A percentile compares a stretch with the other conserved stretches of the same genome.
Evolutionary conservation across 1,140 invertebrate genomes (phyloP).

Genomic region (Aphelenchoides avenae): DNA sequence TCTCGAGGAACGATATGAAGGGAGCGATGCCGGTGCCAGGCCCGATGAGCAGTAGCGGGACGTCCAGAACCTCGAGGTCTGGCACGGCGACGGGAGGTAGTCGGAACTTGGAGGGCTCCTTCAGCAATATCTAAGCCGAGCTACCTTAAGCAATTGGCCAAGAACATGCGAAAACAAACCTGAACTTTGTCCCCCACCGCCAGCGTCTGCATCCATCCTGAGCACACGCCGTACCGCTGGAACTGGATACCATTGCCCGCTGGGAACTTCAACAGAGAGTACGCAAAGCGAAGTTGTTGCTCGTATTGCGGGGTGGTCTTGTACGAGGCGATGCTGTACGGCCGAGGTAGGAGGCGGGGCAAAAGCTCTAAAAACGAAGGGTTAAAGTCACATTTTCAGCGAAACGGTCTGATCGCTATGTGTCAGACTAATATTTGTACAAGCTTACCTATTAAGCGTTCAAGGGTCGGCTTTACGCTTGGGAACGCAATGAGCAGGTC

Average conservation of each 20-base stretch:
- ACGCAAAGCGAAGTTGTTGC: conserved; percentile 43
- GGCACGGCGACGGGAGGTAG: conserved; percentile 30
- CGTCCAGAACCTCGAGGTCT: not conserved
- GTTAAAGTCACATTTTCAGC: no score
- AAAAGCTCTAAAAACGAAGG: conserved; percentile 38
- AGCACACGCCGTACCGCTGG: conserved; percentile 35
- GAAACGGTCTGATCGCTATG: no score
- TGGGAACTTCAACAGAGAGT: conserved; percentile 39
- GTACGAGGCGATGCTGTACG: conserved; percentile 43
- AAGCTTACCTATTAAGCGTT: conserved; percentile 41
- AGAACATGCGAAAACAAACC: conserved; percentile 16
- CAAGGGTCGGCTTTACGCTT: conserved; percentile 52
- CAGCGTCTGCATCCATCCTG: conserved; percentile 34
- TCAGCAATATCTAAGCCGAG: no score
- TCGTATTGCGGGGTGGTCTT: conserved; percentile 10
- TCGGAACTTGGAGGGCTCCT: conserved; percentile 45
- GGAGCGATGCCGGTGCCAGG: conserved; percentile 92
- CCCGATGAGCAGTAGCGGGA: conserved; percentile 74
- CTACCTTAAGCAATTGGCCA: no score
- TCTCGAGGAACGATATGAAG: conserved; percentile 78
- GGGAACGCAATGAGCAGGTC: conserved; percentile 62
- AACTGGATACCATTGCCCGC: conserved; percentile 38
- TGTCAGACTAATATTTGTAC: conserved; percentile 6
- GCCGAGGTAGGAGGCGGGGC: conserved; percentile 44
- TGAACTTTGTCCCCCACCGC: conserved; percentile 42